Percentiles rank a stretch among this genome's conserved stretches.
Conservation (phyloP, 2,113 vertebrate species). For the Cryptotis parvus region DNA sequence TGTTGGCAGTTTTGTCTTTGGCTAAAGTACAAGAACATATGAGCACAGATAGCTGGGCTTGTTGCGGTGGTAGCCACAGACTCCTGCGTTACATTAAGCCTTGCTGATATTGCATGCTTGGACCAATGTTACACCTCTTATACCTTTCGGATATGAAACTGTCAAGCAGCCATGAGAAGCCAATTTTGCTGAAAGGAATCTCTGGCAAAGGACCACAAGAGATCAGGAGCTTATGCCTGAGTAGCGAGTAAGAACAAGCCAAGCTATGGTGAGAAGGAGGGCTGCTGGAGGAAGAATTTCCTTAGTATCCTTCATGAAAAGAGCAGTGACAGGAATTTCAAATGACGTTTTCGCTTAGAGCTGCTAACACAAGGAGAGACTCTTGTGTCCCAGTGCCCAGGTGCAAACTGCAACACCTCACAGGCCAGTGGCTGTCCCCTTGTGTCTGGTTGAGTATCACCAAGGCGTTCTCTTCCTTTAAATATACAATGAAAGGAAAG, state of each 20-base stretch:
- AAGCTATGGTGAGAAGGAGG: background rate
- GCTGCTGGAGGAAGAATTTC: background rate
- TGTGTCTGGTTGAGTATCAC: background rate
- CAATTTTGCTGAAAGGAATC: background rate
- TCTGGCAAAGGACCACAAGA: background rate
- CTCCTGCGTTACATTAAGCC: background rate
- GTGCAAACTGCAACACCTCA: background rate
- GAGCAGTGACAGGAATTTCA: background rate
- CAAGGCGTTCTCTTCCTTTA: background rate
- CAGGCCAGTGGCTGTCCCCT: background rate
- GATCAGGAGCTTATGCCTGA: background rate
- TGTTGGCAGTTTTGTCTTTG: background rate
- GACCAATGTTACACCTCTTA: background rate
- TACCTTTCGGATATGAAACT: background rate
- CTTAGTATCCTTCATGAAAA: background rate
- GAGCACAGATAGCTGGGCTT: background rate
- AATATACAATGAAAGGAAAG: background rate
- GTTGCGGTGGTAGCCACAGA: background rate
- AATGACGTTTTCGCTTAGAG: no score
- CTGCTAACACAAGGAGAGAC: background rate
- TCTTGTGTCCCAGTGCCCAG: no score
- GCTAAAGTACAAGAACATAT: background rate
- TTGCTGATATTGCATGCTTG: background rate
- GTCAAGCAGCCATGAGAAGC: background rate
- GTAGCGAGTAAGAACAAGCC: background rate